Conservation (phyloP, 2,888 invertebrate species). For the Deilephila elpenor region DNA sequence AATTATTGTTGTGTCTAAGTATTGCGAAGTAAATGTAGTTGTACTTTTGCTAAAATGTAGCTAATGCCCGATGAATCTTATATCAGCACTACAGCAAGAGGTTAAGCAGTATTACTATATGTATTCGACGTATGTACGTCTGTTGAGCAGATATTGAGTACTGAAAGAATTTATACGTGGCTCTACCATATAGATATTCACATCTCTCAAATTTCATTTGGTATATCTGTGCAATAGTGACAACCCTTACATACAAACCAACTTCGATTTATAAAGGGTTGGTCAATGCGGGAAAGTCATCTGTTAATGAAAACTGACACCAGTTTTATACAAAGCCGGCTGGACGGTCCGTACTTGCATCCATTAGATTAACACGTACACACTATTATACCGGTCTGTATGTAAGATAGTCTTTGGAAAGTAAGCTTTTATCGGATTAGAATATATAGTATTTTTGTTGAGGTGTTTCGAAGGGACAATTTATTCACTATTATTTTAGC, state of each 20-base stretch:
- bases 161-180: no score
- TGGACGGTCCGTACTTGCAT: background rate
- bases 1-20: background rate
- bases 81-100: no score
- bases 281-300: conserved; percentile 11
- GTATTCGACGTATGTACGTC: no score
- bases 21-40: background rate
- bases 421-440: background rate
- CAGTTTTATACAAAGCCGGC: conserved; percentile 12
- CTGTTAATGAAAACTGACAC: conserved; percentile 22
- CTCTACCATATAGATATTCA: no score
- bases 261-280: conserved; percentile 10
- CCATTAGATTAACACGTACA: conserved; percentile 10
- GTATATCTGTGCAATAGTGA: background rate
- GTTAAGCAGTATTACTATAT: no score
- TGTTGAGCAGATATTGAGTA: no score
- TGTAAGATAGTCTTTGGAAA: background rate
- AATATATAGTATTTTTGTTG: no score
- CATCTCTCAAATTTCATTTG: no score
- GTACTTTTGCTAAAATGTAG: no score
- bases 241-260: background rate
- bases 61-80: no score
- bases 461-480: no score
- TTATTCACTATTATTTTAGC: no score
- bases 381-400: background rate